Percentiles rank a stretch among this genome's conserved stretches.
Evolutionary conservation across 2,797 vertebrate genomes (phyloP).

Genomic region (Poecilia picta): DNA sequence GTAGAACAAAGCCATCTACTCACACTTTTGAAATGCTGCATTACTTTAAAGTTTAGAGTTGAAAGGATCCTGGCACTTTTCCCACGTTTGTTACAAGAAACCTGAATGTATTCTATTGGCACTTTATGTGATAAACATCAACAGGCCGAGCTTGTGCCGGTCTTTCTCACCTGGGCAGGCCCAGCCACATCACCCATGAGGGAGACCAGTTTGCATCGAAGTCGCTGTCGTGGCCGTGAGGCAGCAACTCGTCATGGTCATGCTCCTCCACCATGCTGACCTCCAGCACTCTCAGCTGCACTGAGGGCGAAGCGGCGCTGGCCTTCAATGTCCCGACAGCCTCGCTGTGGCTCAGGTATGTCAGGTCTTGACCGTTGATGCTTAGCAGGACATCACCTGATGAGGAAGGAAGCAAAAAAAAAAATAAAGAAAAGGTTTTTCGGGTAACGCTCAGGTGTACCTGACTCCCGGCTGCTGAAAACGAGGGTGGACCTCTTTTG

Average conservation of each 20-base stretch:
- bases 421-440: neutral
- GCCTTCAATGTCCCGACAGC: conserved; percentile 97
- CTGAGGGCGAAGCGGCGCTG: conserved; percentile 89
- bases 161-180: conserved; percentile 89
- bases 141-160: neutral
- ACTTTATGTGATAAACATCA: neutral
- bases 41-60: neutral
- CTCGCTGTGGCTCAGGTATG: conserved; percentile 94
- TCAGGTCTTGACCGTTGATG: conserved; percentile 95
- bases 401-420: neutral
- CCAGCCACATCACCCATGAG: conserved; percentile 98
- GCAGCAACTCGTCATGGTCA: conserved; percentile 84
- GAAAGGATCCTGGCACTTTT: neutral
- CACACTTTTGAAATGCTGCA: neutral
- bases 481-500: conserved; percentile 86
- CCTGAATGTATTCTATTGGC: neutral
- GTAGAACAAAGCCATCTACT: neutral
- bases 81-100: neutral
- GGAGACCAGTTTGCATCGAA: conserved; percentile 98
- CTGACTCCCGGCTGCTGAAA: too few relatives aligned
- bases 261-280: conserved; percentile 90
- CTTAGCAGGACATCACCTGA: conserved; percentile 94
- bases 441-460: neutral
- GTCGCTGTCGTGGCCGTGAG: conserved; percentile 90
- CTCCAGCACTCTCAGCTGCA: conserved; percentile 91